Conservation (phyloP, 2,113 vertebrate genomes). For the Suricata suricatta region DNA sequence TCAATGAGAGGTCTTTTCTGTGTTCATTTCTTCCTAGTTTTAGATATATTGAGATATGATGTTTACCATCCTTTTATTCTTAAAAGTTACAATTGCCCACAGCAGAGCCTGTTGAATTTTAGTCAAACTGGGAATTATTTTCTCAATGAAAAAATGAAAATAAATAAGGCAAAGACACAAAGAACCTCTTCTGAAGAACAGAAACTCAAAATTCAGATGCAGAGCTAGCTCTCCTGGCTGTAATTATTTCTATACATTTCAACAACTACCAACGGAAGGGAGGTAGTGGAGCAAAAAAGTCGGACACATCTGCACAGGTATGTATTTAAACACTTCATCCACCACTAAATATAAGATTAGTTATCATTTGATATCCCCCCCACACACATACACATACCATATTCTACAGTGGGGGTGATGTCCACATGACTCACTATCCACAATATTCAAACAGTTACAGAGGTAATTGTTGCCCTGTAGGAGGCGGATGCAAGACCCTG, state of each 20-base stretch:
- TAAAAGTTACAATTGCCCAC: not conserved
- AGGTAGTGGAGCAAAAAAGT: not conserved
- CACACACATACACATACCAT: not conserved
- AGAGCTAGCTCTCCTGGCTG: not conserved
- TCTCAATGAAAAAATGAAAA: not conserved
- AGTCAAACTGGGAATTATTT: not conserved
- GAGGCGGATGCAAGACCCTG: too few species aligned
- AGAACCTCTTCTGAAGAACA: not conserved
- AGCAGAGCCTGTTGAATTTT: not conserved
- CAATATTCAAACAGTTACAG: slow-evolving; percentile 57
- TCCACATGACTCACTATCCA: slow-evolving; percentile 1
- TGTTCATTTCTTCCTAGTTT: not conserved
- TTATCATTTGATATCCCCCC: slow-evolving; percentile 58
- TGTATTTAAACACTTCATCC: slow-evolving; percentile 77
- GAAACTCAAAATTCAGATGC: not conserved
- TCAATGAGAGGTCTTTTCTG: not conserved
- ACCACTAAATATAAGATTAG: slow-evolving; percentile 73
- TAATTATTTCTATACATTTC: not conserved
- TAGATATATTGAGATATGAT: not conserved
- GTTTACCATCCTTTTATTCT: not conserved
- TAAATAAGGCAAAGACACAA: not conserved
- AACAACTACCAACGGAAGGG: not conserved
- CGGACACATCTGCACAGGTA: slow-evolving; percentile 63
- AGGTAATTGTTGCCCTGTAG: slow-evolving; percentile 67
- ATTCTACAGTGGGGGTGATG: not conserved